phyloP scores from a whole-genome alignment of 2,797 vertebrate species.

The Trichosurus vulpecula region DNA sequence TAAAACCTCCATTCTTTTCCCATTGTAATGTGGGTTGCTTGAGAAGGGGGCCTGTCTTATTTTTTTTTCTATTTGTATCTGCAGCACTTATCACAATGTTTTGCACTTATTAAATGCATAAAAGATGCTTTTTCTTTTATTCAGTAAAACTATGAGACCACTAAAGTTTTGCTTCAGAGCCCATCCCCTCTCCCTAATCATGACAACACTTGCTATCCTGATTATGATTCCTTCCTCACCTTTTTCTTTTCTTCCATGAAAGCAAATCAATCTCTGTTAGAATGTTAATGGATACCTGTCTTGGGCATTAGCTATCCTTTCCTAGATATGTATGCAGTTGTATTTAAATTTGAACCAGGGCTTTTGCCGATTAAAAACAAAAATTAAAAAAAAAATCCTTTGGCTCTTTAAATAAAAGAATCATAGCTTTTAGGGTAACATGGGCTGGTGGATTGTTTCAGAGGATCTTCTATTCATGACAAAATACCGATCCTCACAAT shows the following conservation, averaged over 20 bases:
- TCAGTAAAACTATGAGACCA: too few relatives aligned
- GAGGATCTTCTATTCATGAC: too few relatives aligned
- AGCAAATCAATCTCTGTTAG: neutral
- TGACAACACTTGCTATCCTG: neutral
- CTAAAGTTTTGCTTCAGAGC: neutral
- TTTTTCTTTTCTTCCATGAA: neutral
- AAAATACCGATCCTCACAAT: too few relatives aligned
- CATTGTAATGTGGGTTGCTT: neutral
- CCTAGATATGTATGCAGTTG: too few relatives aligned
- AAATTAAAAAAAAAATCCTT: neutral
- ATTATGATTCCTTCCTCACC: neutral
- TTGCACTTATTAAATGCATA: too few relatives aligned
- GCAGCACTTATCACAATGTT: neutral
- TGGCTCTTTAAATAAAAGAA: too few relatives aligned
- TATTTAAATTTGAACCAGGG: neutral
- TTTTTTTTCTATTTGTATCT: too few relatives aligned
- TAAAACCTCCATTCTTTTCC: neutral
- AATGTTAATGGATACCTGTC: neutral
- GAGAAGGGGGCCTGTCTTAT: neutral
- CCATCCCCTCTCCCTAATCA: neutral
- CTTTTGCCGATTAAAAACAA: neutral
- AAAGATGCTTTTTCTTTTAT: too few relatives aligned
- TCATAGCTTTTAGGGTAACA: too few relatives aligned
- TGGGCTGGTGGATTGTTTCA: too few relatives aligned
- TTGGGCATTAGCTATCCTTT: neutral